Percentiles rank a stretch among this genome's conserved stretches.
Conservation (phyloP, 2,797 vertebrate genomes). For the Geotrypetes seraphini region DNA sequence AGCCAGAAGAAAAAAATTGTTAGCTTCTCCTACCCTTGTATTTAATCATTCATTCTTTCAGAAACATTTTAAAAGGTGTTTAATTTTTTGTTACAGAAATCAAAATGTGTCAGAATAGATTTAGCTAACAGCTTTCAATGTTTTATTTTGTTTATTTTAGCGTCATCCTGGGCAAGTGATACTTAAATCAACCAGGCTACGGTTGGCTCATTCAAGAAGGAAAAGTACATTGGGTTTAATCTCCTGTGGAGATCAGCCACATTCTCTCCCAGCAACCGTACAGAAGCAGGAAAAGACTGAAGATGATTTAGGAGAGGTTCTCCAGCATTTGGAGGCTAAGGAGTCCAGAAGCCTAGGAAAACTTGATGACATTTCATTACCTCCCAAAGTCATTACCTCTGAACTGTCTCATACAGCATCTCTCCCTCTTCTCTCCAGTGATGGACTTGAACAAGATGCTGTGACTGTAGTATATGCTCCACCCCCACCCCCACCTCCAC, state of each 20-base stretch:
- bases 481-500: slow-evolving; percentile 45
- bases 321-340: slow-evolving; percentile 20
- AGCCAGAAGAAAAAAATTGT: too few species aligned
- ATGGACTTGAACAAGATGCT: slow-evolving; percentile 24
- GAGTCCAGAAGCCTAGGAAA: slow-evolving; percentile 35
- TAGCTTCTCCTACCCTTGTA: too few species aligned
- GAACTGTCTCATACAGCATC: slow-evolving; percentile 29
- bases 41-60: too few species aligned
- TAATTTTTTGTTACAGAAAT: background rate
- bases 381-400: slow-evolving; percentile 41
- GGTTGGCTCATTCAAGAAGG: slow-evolving; percentile 57
- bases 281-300: slow-evolving; percentile 51
- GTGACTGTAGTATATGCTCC: slow-evolving; percentile 25
- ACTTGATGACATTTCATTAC: slow-evolving; percentile 54
- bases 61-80: background rate
- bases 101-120: too few species aligned
- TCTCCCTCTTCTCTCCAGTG: slow-evolving; percentile 32
- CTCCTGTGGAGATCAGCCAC: slow-evolving; percentile 35
- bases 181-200: slow-evolving; percentile 80
- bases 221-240: slow-evolving; percentile 38
- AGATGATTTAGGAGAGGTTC: slow-evolving; percentile 31
- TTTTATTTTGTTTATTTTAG: slow-evolving; percentile 51
- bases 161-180: slow-evolving; percentile 88
- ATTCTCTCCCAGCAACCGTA: slow-evolving; percentile 53
- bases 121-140: slow-evolving; percentile 10